A percentile compares a stretch with the other conserved stretches of the same genome.
phyloP scores from a whole-genome alignment of 2,888 invertebrate species.

The Tyria jacobaeae region DNA sequence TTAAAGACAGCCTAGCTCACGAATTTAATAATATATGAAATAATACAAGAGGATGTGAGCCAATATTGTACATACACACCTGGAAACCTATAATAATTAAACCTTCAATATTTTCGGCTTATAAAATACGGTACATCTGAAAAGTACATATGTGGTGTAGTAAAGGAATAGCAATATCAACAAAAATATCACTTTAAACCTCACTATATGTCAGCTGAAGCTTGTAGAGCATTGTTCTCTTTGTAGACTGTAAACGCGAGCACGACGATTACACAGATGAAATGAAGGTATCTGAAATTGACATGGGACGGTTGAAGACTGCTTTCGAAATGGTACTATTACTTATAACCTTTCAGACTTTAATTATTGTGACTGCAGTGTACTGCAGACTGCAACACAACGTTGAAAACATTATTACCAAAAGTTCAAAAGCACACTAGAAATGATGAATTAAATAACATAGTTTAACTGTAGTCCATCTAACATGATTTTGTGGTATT shows the following conservation, averaged over 20 bases:
- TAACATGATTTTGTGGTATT: too few relatives aligned
- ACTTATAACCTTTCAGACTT: neutral
- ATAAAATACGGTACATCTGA: neutral
- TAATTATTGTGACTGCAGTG: neutral
- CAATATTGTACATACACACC: too few relatives aligned
- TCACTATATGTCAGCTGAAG: neutral
- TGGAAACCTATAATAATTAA: too few relatives aligned
- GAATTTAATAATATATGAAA: too few relatives aligned
- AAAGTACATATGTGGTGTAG: neutral
- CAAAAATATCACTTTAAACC: neutral
- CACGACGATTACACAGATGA: conserved; percentile 16
- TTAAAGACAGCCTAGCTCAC: too few relatives aligned
- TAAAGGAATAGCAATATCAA: neutral
- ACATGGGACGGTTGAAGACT: neutral
- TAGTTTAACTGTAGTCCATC: too few relatives aligned
- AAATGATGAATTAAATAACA: too few relatives aligned
- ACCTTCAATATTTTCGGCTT: too few relatives aligned
- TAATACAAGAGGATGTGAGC: too few relatives aligned
- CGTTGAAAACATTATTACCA: neutral
- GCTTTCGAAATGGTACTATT: conserved; percentile 1
- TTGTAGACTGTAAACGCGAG: neutral
- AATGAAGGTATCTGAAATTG: conserved; percentile 18
- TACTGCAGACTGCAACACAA: neutral
- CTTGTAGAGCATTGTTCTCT: neutral
- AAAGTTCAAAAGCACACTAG: too few relatives aligned